phyloP scores from a whole-genome alignment of 2,797 vertebrate species.

The Poecilia gillii region DNA sequence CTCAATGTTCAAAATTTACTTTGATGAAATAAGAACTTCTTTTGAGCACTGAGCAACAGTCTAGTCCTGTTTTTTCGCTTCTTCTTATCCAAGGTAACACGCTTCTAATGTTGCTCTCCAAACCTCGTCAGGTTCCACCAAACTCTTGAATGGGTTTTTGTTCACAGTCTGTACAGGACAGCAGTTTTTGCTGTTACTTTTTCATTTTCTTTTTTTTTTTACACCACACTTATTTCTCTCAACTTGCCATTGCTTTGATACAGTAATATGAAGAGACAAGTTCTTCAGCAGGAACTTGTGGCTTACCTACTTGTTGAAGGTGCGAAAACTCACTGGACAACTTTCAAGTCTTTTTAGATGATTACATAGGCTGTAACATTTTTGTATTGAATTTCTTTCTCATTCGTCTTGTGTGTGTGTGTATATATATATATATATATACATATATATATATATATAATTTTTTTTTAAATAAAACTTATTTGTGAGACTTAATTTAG shows the following conservation, averaged over 20 bases:
- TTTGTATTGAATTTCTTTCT: not conserved
- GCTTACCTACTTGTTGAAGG: not conserved
- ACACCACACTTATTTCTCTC: not conserved
- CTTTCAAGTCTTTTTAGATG: not conserved
- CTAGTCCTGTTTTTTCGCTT: not conserved
- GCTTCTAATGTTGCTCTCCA: not conserved
- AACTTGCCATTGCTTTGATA: not conserved
- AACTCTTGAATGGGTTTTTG: constrained; percentile 1
- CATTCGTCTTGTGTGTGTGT: not conserved
- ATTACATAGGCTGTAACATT: not conserved
- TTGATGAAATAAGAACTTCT: too few relatives aligned
- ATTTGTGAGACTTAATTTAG: not conserved
- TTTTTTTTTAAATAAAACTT: too few relatives aligned
- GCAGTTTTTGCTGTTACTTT: not conserved
- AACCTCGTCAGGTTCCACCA: not conserved
- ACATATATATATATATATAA: too few relatives aligned
- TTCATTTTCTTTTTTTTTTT: not conserved
- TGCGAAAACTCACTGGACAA: not conserved
- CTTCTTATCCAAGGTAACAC: not conserved
- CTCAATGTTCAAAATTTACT: too few relatives aligned
- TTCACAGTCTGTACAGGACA: not conserved
- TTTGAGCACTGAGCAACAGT: too few relatives aligned
- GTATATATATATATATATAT: too few relatives aligned
- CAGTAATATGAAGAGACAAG: not conserved
- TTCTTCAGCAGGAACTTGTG: not conserved